A percentile compares a stretch with the other conserved stretches of the same genome.
These are phyloP conservation scores for Ophonus ardosiacus DNA, from an alignment of 2,888 invertebrate species.

Conservation along the genomic window DNA sequence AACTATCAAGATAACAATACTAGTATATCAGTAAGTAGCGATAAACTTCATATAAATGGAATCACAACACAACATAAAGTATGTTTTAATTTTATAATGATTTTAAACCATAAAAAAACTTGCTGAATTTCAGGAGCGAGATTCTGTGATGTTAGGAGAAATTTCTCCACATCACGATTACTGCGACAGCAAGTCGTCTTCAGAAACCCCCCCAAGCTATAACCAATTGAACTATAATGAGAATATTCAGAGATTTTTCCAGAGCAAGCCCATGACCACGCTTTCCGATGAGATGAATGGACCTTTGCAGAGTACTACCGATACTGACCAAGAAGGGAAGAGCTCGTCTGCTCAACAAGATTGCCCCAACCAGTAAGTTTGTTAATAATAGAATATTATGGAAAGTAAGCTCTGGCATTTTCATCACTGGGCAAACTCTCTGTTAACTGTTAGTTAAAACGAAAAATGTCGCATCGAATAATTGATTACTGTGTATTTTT, in stretches of 20 bases:
- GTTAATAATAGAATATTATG: no score
- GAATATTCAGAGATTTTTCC: conserved; percentile 82
- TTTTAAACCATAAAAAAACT: conserved; percentile 62
- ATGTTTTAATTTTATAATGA: conserved; percentile 43
- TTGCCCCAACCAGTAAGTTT: conserved; percentile 72
- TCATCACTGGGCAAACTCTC: no score
- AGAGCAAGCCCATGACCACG: conserved; percentile 82
- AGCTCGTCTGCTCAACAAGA: conserved; percentile 69
- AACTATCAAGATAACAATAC: conserved; percentile 80
- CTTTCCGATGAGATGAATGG: conserved; percentile 77
- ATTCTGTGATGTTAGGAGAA: conserved; percentile 89
- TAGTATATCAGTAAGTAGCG: conserved; percentile 81
- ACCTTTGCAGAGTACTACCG: conserved; percentile 72
- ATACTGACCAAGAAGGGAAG: conserved; percentile 75
- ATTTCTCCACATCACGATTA: conserved; percentile 91
- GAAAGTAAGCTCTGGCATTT: no score
- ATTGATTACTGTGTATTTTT: no score
- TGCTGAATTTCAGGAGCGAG: conserved; percentile 80
- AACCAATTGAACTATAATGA: conserved; percentile 92
- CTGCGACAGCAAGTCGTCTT: conserved; percentile 87
- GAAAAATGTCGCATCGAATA: no score
- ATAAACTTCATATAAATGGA: conserved; percentile 60
- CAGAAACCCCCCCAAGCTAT: conserved; percentile 89
- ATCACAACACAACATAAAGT: conserved; percentile 59
- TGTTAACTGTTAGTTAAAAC: no score